Base-by-base conservation (phyloP, 1,140 invertebrate species). In the Nasonia longicornis region DNA sequence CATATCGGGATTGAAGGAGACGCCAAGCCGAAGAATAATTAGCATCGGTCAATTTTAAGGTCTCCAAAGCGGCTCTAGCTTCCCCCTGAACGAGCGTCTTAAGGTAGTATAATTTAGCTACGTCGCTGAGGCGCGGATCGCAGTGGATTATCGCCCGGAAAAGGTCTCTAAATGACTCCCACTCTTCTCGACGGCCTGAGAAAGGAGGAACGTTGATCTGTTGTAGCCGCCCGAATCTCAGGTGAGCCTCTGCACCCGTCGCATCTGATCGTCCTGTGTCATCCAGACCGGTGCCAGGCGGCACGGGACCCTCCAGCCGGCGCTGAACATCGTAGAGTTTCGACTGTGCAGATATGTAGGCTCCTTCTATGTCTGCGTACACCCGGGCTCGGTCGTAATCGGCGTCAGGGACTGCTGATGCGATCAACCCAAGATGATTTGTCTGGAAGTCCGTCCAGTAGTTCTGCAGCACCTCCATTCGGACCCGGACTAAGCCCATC, bases 361-460 rank as follows among this genome's bases (percentile, higher is more conserved):
- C 10, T 10, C 20, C 52, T 20, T 58, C 52, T 3, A 20, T 58
- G 12, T 20, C 12, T 58, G 52, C 11, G 52, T 58, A 58, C 12
- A 58, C 20, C 11, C 52, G 10, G 10, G 12, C 52, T 58, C 10
- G 52, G 52, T 12, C 3, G 20, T 12, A 12, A 0, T 58, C 52
- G 11, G 12, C 10, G 52, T 20, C 52, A 12, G 12, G 20, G 11
- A 14, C 52, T 3, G 20, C 20, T 58, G 12, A 35, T 20, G 52
- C 2, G 2, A 58, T 14, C 12, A 58, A 58, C 20, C 10, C 52
- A 58, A 69, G 14, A 31, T 69, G 66, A 26, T 69, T 69, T 14
- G n/a, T 26, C 22, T 26, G n/a, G 66, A 69, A 69, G 66, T 69
- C 66, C 14, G n/a, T 69, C 66, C 66, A 69, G 22, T 69, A 29